Percentiles rank a stretch among this genome's conserved stretches.
Conservation (phyloP, 2,113 vertebrate species). For the Chlorocebus sabaeus region DNA sequence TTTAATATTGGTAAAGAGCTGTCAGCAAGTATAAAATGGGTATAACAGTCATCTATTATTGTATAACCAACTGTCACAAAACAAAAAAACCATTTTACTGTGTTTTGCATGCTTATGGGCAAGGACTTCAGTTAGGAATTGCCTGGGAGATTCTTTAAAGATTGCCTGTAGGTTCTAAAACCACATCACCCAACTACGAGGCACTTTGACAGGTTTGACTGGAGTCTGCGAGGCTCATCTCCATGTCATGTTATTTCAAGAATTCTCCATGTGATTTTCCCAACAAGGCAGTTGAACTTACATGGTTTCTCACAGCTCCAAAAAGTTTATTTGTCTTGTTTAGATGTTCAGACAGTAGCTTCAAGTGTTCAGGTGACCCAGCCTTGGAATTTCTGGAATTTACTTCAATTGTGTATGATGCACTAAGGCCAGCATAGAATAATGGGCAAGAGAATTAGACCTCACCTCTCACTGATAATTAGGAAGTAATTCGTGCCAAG, state of each 20-base stretch:
- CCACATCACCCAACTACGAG: not conserved
- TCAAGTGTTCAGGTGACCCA: not conserved
- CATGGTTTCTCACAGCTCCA: not conserved
- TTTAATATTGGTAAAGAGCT: not conserved
- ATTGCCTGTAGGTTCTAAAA: not conserved
- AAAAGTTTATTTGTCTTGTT: not conserved
- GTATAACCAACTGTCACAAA: not conserved
- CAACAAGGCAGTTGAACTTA: not conserved
- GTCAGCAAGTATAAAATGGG: not conserved
- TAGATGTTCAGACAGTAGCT: not conserved
- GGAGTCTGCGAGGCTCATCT: accelerated
- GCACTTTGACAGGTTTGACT: not conserved
- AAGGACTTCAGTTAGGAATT: not conserved
- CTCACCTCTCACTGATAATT: not conserved
- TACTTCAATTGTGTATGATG: too few species aligned
- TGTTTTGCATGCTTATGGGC: not conserved
- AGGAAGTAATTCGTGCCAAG: not conserved
- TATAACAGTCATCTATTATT: not conserved
- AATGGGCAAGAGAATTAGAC: not conserved
- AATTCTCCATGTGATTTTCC: not conserved
- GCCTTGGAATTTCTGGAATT: not conserved
- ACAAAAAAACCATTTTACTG: not conserved
- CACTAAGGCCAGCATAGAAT: not conserved
- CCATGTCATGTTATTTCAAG: not conserved
- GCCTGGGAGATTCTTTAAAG: not conserved